These are phyloP conservation scores for Gymnocypris eckloni DNA, from an alignment of 2,797 vertebrate genomes.

Conservation along the genomic window DNA sequence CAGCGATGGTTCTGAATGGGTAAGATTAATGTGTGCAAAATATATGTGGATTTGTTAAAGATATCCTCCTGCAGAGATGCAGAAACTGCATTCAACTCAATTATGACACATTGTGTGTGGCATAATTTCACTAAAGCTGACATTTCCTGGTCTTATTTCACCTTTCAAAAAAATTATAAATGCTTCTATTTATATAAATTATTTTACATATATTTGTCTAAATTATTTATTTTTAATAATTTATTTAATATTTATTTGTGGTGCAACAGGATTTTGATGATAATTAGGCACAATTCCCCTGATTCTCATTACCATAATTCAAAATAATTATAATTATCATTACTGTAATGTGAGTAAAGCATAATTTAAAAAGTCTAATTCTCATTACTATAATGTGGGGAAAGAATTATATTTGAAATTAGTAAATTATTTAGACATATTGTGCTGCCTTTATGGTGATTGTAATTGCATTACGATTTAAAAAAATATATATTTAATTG, in stretches of 20 bases:
- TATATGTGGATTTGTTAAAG: slow-evolving; percentile 59
- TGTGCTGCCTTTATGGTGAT: neutral
- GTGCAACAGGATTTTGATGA: too few species aligned
- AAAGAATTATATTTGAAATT: too few species aligned
- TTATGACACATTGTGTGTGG: neutral
- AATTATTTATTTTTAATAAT: too few species aligned
- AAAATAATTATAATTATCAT: neutral
- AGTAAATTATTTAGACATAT: neutral
- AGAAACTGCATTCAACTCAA: too few species aligned
- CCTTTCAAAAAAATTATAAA: too few species aligned
- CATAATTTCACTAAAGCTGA: neutral
- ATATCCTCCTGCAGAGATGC: slow-evolving; percentile 26
- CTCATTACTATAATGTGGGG: neutral
- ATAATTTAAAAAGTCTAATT: neutral
- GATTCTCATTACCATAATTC: neutral
- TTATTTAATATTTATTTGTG: too few species aligned
- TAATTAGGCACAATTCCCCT: too few species aligned
- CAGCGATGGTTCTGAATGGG: slow-evolving; percentile 93
- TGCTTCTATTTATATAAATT: too few species aligned
- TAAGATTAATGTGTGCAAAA: slow-evolving; percentile 83
- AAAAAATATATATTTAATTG: too few species aligned
- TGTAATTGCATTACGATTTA: neutral
- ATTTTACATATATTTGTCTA: too few species aligned
- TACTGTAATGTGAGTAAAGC: neutral
- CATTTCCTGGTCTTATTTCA: neutral